Evolutionary conservation across 2,888 invertebrate species (phyloP).

Genomic region (Caradrina kadenii): DNA sequence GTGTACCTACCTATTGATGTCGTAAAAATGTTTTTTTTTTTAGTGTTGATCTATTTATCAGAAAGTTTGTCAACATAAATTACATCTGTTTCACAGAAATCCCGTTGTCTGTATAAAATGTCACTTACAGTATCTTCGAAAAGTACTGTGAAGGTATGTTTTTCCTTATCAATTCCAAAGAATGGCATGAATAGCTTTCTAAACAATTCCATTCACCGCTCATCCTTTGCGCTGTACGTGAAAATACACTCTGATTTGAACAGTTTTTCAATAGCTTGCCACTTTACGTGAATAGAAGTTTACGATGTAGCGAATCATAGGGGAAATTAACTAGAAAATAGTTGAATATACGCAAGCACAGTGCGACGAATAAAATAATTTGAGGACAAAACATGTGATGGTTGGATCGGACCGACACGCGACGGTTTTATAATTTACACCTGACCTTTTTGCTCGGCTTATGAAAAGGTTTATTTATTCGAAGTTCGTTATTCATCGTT

Average conservation of each 20-base stretch:
- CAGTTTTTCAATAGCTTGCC: slow-evolving; percentile 64
- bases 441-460: slow-evolving; percentile 38
- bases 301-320: slow-evolving; percentile 82
- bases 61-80: neutral
- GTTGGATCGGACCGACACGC: neutral
- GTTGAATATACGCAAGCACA: slow-evolving; percentile 69
- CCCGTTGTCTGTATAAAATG: neutral
- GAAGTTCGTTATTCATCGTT: slow-evolving; percentile 25
- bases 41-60: neutral
- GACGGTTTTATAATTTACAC: slow-evolving; percentile 28
- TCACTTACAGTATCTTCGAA: neutral
- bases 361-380: slow-evolving; percentile 53
- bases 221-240: slow-evolving; percentile 23
- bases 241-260: slow-evolving; percentile 47
- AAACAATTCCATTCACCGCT: slow-evolving; percentile 9
- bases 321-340: slow-evolving; percentile 80
- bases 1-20: slow-evolving; percentile 1
- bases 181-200: slow-evolving; percentile 13
- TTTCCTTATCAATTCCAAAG: slow-evolving; percentile 5
- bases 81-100: neutral
- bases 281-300: slow-evolving; percentile 82
- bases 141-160: neutral
- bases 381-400: slow-evolving; percentile 38
- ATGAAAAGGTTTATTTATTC: slow-evolving; percentile 48
- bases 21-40: slow-evolving; percentile 1